phyloP scores from a whole-genome alignment of 2,113 vertebrate species.

The Ptilonorhynchus violaceus region DNA sequence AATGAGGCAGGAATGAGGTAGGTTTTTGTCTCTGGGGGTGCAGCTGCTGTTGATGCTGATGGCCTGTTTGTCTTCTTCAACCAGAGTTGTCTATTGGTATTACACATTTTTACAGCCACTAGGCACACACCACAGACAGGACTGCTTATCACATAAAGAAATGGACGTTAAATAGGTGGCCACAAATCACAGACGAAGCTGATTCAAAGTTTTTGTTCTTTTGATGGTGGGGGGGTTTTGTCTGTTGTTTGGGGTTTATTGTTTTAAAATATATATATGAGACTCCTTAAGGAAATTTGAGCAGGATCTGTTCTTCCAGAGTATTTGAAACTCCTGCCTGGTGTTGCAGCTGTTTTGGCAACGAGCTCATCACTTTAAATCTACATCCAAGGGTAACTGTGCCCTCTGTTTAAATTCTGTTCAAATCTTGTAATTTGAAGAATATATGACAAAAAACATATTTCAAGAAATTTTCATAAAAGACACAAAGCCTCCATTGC shows the following conservation, averaged over 20 bases:
- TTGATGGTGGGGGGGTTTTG: not conserved
- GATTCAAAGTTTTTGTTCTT: not conserved
- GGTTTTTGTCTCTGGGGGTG: not conserved
- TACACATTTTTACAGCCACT: not conserved
- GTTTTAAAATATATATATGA: not conserved
- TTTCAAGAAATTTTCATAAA: not conserved
- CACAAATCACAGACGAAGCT: not conserved
- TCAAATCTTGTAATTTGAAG: not conserved
- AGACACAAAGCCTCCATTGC: not conserved
- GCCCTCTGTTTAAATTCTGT: not conserved
- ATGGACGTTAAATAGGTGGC: not conserved
- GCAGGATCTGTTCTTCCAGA: not conserved
- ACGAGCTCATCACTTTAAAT: not conserved
- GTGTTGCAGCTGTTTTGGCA: not conserved
- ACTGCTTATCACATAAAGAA: not conserved
- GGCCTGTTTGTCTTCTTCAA: not conserved
- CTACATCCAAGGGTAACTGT: not conserved
- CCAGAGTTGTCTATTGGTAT: not conserved
- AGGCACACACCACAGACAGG: not conserved
- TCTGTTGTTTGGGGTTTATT: not conserved
- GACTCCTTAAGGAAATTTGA: not conserved
- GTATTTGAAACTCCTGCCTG: not conserved
- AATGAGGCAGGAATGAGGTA: conserved; percentile 1
- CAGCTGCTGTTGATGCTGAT: conserved; percentile 22
- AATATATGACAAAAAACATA: not conserved